These are phyloP conservation scores for Anagyrus pseudococci DNA, from an alignment of 2,888 invertebrate species.

Conservation along the genomic window DNA sequence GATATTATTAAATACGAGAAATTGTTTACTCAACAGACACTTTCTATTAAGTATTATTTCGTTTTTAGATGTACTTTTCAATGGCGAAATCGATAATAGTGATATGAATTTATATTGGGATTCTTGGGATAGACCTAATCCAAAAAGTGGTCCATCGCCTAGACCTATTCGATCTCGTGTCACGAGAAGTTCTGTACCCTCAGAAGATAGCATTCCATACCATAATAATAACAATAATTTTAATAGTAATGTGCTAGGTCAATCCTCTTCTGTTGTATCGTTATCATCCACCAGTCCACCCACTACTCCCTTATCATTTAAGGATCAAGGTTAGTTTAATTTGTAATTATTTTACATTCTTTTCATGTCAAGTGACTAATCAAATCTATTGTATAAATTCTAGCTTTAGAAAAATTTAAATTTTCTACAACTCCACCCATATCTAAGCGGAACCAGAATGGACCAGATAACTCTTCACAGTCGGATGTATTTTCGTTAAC, in stretches of 20 bases:
- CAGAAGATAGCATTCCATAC: slow-evolving; percentile 66
- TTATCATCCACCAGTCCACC: slow-evolving; percentile 62
- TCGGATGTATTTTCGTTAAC: slow-evolving; percentile 70
- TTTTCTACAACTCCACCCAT: slow-evolving; percentile 85
- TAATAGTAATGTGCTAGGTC: slow-evolving; percentile 53
- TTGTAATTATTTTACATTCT: slow-evolving; percentile 9
- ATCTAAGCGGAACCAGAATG: slow-evolving; percentile 74
- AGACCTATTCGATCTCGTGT: slow-evolving; percentile 63
- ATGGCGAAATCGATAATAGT: slow-evolving; percentile 67
- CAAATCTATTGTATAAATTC: slow-evolving; percentile 10
- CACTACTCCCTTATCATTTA: slow-evolving; percentile 50
- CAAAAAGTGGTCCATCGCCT: slow-evolving; percentile 64
- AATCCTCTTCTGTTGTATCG: slow-evolving; percentile 65
- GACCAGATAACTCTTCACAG: slow-evolving; percentile 58
- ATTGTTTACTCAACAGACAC: too few species aligned
- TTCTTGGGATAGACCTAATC: slow-evolving; percentile 83
- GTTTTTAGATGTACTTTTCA: slow-evolving; percentile 67
- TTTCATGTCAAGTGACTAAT: slow-evolving; percentile 11
- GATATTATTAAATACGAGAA: slow-evolving; percentile 12
- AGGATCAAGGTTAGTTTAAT: slow-evolving; percentile 37
- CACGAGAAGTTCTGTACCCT: slow-evolving; percentile 67
- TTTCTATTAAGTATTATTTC: slow-evolving; percentile 21
- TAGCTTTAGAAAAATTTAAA: slow-evolving; percentile 65
- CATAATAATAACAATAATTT: slow-evolving; percentile 59
- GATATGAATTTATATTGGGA: slow-evolving; percentile 88